These are phyloP conservation scores for Decapterus maruadsi DNA, from an alignment of 2,797 vertebrate genomes.

Conservation along the genomic window DNA sequence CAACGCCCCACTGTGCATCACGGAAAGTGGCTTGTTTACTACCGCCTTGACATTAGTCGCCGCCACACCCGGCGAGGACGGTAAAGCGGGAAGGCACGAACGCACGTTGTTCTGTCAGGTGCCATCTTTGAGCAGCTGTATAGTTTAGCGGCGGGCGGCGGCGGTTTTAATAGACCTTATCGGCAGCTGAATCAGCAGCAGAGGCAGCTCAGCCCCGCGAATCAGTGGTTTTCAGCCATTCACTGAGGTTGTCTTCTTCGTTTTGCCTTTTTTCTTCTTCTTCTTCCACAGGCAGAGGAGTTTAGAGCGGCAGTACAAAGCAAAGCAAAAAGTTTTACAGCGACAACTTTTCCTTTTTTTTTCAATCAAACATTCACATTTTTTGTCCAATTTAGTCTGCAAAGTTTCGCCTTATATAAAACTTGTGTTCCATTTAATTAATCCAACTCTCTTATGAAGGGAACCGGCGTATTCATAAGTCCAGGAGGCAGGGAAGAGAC, in stretches of 20 bases:
- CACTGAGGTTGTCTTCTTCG: slow-evolving; percentile 9
- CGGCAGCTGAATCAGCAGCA: slow-evolving; percentile 27
- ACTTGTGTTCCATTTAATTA: slow-evolving; percentile 31
- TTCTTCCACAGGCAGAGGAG: slow-evolving; percentile 5
- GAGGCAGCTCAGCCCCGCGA: slow-evolving; percentile 39
- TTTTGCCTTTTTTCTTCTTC: not conserved
- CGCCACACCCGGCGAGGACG: slow-evolving; percentile 3
- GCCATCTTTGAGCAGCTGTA: slow-evolving; percentile 27
- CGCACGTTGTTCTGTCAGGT: slow-evolving; percentile 37
- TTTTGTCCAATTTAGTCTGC: slow-evolving; percentile 15
- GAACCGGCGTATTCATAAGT: not conserved
- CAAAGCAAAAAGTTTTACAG: slow-evolving; percentile 33
- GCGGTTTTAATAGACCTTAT: slow-evolving; percentile 59
- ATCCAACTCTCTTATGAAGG: not conserved
- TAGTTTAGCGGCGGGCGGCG: slow-evolving; percentile 18
- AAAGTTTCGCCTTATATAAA: slow-evolving; percentile 8
- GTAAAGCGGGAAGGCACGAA: slow-evolving; percentile 26
- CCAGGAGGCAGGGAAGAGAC: not conserved
- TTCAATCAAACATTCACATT: slow-evolving; percentile 13
- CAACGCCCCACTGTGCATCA: slow-evolving; percentile 44
- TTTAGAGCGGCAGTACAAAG: slow-evolving; percentile 23
- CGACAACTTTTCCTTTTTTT: slow-evolving; percentile 39
- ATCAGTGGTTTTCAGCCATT: slow-evolving; percentile 41
- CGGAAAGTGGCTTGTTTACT: slow-evolving; percentile 52
- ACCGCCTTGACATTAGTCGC: slow-evolving; percentile 53